Percentiles rank a stretch among this genome's conserved stretches.
phyloP scores from a whole-genome alignment of 2,113 vertebrate genomes.

The Phalacrocorax aristotelis region DNA sequence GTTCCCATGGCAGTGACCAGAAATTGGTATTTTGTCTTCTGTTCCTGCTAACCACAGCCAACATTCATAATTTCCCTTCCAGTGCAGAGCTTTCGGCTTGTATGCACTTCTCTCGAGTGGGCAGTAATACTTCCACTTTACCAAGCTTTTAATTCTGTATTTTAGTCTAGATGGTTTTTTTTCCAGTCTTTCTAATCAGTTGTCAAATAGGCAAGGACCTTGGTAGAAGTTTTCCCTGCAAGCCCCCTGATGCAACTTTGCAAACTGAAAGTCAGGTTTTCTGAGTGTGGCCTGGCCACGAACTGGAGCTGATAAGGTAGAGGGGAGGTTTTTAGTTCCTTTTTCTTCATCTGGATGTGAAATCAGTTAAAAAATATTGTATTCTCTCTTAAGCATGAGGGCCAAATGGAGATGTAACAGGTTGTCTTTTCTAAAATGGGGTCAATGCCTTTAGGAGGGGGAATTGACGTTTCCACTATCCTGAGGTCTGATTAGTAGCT shows the following conservation, averaged over 20 bases:
- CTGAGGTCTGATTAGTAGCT: background rate
- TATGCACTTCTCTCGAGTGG: background rate
- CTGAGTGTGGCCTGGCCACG: background rate
- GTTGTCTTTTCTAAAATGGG: background rate
- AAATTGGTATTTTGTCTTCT: background rate
- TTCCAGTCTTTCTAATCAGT: background rate
- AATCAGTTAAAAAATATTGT: background rate
- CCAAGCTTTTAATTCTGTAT: background rate
- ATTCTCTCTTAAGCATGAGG: background rate
- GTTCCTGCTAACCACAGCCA: background rate
- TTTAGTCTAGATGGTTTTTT: background rate
- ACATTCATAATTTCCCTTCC: background rate
- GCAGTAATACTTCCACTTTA: background rate
- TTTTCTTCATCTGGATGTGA: background rate
- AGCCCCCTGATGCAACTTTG: background rate
- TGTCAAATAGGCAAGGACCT: background rate
- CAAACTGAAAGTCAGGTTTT: background rate
- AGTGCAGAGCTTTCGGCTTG: background rate
- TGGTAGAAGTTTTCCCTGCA: background rate
- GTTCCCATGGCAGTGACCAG: background rate
- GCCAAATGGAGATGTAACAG: background rate
- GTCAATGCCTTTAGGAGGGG: background rate
- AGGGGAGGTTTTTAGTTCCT: background rate
- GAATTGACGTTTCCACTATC: background rate
- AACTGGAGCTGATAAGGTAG: background rate